Base-by-base conservation (phyloP, 2,888 invertebrate genomes). In the Brachypterus glaber region DNA sequence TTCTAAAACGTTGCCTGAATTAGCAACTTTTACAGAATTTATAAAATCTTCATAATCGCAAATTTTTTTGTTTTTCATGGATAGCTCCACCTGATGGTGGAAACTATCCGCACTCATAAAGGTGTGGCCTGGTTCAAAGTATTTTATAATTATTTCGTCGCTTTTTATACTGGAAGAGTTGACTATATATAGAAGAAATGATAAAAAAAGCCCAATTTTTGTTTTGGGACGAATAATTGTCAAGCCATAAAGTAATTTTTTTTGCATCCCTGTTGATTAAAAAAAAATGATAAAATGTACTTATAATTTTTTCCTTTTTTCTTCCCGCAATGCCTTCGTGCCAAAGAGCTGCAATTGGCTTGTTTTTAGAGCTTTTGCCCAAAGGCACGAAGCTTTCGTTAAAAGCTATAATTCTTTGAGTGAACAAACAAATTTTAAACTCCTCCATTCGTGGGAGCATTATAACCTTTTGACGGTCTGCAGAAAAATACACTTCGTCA, bases 291-390 rank as follows among this genome's bases (percentile, higher is more conserved):
- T 41, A 26, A 34, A 41, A 44, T 5, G 39, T 30, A 34, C 42
- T 40, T 16, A 42, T 42, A 7, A 47, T 21, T 21, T 58, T 57
- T 34, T 56, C 51, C 34, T 57, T 43, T 33, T 53, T 52, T 25
- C 57, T 37, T 11, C 54, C 55, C n/a, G 53, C 35, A 27, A 53
- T 50, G 9, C 47, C 53, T 46, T 59, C 57, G 39, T 59, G 52
- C 56, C 52, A 53, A 5, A 51, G 30, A 16, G 37, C 36, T 7
- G 48, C 51, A 18, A 41, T 11, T 5, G 49, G 47, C 26, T 39
- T 41, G 13, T 15, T 32, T 26, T 34, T 26, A 17, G 25, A 26
- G 30, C 33, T 41, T 21, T 43, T 47, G 5, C 50, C 49, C 7
- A 50, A 17, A 9, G 46, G 49, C n/a, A 51, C 51, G 36, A 51